phyloP scores from a whole-genome alignment of 2,113 vertebrate genomes.

The Eptatretus burgeri region DNA sequence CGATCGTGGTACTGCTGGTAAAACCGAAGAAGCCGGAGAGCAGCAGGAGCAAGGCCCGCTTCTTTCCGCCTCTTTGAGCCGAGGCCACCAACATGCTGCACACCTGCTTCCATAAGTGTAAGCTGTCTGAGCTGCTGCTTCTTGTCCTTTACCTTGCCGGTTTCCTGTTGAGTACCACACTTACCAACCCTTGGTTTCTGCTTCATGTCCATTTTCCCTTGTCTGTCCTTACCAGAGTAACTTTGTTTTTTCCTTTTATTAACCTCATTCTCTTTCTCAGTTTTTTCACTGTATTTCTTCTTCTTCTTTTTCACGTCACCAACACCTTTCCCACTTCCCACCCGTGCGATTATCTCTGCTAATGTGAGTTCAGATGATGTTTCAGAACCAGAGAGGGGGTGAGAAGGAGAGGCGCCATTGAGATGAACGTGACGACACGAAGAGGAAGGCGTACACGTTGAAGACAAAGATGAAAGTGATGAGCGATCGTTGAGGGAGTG shows the following conservation, averaged over 20 bases:
- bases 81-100: conserved; percentile 69
- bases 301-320: neutral
- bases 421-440: neutral
- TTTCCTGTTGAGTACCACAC: neutral
- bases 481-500: no score
- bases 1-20: conserved; percentile 71
- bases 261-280: neutral
- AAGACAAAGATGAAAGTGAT: neutral
- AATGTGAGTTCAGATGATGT: neutral
- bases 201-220: neutral
- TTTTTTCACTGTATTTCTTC: neutral
- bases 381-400: neutral
- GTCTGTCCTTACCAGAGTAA: neutral
- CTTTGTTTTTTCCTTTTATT: neutral
- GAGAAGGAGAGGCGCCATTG: neutral
- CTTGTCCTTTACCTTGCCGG: conserved; percentile 20
- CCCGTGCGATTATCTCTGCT: neutral
- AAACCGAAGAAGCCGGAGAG: conserved; percentile 62
- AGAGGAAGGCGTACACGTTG: neutral
- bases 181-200: neutral
- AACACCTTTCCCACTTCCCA: neutral
- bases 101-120: conserved; percentile 85
- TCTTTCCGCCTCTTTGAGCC: conserved; percentile 61
- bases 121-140: conserved; percentile 41
- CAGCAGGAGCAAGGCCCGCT: conserved; percentile 33